phyloP scores from a whole-genome alignment of 2,888 invertebrate species.

The Polia nebulosa region DNA sequence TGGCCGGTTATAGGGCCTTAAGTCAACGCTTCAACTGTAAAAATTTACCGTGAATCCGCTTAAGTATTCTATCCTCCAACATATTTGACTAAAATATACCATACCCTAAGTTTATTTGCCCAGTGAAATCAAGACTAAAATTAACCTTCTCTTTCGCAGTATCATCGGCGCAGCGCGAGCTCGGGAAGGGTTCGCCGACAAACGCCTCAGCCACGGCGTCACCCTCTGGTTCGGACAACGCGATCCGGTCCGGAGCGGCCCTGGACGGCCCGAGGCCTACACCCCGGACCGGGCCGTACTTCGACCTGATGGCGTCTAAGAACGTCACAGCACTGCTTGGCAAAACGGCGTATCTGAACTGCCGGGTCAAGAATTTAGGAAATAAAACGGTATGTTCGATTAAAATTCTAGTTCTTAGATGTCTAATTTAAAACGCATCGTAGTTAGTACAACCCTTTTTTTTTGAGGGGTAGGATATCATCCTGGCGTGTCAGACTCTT shows the following conservation, averaged over 20 bases:
- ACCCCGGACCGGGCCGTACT: slow-evolving; percentile 93
- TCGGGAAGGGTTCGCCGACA: slow-evolving; percentile 82
- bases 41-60: background rate
- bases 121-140: background rate
- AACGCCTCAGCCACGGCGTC: slow-evolving; percentile 85
- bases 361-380: slow-evolving; percentile 97
- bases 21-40: background rate
- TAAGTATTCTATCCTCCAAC: background rate
- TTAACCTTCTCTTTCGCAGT: slow-evolving; percentile 75
- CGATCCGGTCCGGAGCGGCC: slow-evolving; percentile 82
- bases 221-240: slow-evolving; percentile 91
- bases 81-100: background rate
- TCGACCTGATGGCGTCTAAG: slow-evolving; percentile 94
- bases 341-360: slow-evolving; percentile 97
- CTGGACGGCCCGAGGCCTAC: slow-evolving; percentile 85
- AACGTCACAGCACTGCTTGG: slow-evolving; percentile 96
- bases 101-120: too few relatives aligned
- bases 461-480: too few relatives aligned
- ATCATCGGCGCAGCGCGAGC: slow-evolving; percentile 88
- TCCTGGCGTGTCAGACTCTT: too few relatives aligned
- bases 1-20: too few relatives aligned
- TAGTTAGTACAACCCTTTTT: too few relatives aligned
- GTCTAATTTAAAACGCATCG: too few relatives aligned
- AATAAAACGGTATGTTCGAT: slow-evolving; percentile 94
- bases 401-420: background rate